Evolutionary conservation across 2,113 vertebrate genomes (phyloP), one percentile per base, ranked within the genome.

Genomic region (Menura novaehollandiae): DNA sequence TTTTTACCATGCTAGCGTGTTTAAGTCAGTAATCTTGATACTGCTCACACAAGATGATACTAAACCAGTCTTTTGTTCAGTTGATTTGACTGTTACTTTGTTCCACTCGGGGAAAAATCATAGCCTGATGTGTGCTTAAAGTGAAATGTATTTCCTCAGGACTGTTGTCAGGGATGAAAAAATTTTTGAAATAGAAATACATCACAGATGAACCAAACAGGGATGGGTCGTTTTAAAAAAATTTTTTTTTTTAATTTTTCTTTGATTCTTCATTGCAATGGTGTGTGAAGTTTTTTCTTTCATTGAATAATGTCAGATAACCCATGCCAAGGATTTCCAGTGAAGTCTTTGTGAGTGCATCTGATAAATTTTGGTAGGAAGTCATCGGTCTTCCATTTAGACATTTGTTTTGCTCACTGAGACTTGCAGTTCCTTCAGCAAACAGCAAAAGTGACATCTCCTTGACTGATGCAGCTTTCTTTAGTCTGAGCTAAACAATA

Each of bases 301-400:
- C 24, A 67, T 82, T 79, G 33, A 72, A 39, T 93, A 67, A 39
- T 79, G 56, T 88, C 56, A 59, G 16, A 51, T 95, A n/a, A 53
- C 35, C 71, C 32, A 17, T 67, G 75, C 78, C 71, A 89, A 49
- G 52, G 69, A 47, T 91, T 95, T 88, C 53, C 74, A 94, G 46
- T 73, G 78, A 90, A 86, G 82, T 73, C 37, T 85, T 90, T 88
- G 90, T 95, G 58, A 93, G 10, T 83, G n/a, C 58, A 73, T 91
- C 78, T 95, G 90, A 96, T 94, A 88, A 88, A 95, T 97, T 94
- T 88, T 94, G 75, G 39, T 95, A 96, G 94, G 91, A 97, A 95
- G 85, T 94, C n/a, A 88, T 96, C 0, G 23, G n/a, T 95, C 94
- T 95, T 88, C 26, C 24, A 4, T 93, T 95, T 88, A 73, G 92